Evolutionary conservation across 2,888 invertebrate species (phyloP).

Genomic region (Gasteruption jaculator): DNA sequence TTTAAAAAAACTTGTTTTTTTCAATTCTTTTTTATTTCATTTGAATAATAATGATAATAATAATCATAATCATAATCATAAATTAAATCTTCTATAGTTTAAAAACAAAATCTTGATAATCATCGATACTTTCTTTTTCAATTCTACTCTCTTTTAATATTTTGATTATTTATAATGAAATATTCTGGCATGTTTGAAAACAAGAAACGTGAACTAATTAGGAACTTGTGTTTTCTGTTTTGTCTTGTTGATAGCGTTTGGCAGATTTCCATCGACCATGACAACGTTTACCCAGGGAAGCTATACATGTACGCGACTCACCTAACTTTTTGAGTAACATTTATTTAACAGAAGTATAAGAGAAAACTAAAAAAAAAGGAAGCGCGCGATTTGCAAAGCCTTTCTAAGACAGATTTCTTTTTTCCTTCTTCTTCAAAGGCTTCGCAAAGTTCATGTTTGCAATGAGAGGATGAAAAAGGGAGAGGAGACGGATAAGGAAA

Average conservation of each 20-base stretch:
- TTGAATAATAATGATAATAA: too few species aligned
- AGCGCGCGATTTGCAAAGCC: slow-evolving; percentile 37
- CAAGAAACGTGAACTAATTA: too few species aligned
- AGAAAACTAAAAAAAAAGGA: too few species aligned
- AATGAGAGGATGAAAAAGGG: neutral
- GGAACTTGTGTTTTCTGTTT: slow-evolving; percentile 44
- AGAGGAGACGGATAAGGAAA: slow-evolving; percentile 4
- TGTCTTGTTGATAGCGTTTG: slow-evolving; percentile 65
- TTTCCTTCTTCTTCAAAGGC: slow-evolving; percentile 21
- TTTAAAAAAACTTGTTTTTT: too few species aligned
- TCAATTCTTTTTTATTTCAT: too few species aligned
- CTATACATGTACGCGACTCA: slow-evolving; percentile 77
- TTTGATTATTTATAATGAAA: slow-evolving; percentile 31
- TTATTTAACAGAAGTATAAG: slow-evolving; percentile 27
- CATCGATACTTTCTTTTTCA: too few species aligned
- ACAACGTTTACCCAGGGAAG: slow-evolving; percentile 80
- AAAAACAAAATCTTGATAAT: too few species aligned
- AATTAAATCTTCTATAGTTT: too few species aligned
- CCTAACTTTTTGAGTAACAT: slow-evolving; percentile 45
- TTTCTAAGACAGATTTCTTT: too few species aligned
- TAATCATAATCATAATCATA: too few species aligned
- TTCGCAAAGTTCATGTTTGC: slow-evolving; percentile 21
- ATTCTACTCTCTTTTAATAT: too few species aligned
- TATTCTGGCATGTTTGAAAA: slow-evolving; percentile 33
- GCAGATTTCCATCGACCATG: slow-evolving; percentile 78